A percentile compares a stretch with the other conserved stretches of the same genome.
phyloP scores from a whole-genome alignment of 2,888 invertebrate species.

The Euclidia mi region DNA sequence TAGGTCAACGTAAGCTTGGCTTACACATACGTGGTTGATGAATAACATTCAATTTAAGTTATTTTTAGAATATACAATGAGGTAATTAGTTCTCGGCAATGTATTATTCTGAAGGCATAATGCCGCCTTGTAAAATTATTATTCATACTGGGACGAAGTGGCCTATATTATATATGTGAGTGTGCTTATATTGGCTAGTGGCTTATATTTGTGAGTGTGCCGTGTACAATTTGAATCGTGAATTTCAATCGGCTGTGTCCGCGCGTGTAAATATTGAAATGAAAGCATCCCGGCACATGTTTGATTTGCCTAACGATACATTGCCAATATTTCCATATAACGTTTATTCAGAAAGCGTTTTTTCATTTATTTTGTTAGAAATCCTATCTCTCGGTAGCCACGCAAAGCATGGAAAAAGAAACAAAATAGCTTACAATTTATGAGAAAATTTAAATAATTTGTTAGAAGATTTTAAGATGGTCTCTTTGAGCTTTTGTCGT shows the following conservation, averaged over 20 bases:
- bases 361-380: neutral
- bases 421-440: too few species aligned
- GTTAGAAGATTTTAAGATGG: neutral
- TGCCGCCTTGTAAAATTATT: too few species aligned
- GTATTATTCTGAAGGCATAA: neutral
- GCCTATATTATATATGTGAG: too few species aligned
- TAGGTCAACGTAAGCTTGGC: conserved; percentile 1
- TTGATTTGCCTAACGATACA: conserved; percentile 7
- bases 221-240: neutral
- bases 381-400: too few species aligned
- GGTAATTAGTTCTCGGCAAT: too few species aligned
- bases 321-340: neutral
- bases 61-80: too few species aligned
- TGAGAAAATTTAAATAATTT: too few species aligned
- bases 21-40: neutral
- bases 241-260: neutral
- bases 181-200: too few species aligned
- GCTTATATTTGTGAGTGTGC: neutral
- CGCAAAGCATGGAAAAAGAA: too few species aligned
- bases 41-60: too few species aligned
- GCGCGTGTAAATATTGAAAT: conserved; percentile 6
- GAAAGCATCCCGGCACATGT: neutral
- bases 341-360: neutral
- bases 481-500: conserved; percentile 9
- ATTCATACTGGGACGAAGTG: too few species aligned